Percentiles rank a stretch among this genome's conserved stretches.
Evolutionary conservation across 2,113 vertebrate species (phyloP).

Genomic region (Pteronura brasiliensis): DNA sequence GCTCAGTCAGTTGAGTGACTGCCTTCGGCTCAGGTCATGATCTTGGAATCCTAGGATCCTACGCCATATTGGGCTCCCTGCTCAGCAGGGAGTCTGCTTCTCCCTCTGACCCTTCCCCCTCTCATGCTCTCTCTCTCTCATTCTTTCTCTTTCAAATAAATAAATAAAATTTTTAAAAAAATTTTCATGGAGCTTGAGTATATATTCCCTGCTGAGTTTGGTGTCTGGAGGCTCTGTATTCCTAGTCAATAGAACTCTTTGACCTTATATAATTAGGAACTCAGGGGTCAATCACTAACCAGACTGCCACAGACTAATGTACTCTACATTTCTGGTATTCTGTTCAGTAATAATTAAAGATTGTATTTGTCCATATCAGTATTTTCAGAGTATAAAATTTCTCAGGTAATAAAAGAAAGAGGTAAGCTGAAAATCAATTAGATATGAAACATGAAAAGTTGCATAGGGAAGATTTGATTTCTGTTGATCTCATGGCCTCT

Average conservation of each 20-base stretch:
- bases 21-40: no score
- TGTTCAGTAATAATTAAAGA: neutral
- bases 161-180: neutral
- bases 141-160: no score
- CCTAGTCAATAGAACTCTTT: neutral
- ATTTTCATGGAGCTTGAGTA: neutral
- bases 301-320: neutral
- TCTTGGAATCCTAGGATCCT: no score
- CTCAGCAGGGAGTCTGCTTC: no score
- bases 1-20: no score
- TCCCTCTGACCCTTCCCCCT: no score
- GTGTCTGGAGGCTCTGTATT: neutral
- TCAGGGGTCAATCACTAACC: neutral
- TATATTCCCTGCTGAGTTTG: neutral
- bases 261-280: neutral
- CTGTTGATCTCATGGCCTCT: neutral
- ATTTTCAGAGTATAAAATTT: neutral
- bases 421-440: neutral
- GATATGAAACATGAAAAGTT: neutral
- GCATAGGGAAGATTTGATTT: neutral
- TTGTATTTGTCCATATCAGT: neutral
- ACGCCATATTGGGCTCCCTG: no score
- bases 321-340: neutral
- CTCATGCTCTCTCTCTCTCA: no score
- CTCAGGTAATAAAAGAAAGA: neutral